These are phyloP conservation scores for Lysandra coridon DNA, from an alignment of 2,888 invertebrate genomes.

Conservation along the genomic window DNA sequence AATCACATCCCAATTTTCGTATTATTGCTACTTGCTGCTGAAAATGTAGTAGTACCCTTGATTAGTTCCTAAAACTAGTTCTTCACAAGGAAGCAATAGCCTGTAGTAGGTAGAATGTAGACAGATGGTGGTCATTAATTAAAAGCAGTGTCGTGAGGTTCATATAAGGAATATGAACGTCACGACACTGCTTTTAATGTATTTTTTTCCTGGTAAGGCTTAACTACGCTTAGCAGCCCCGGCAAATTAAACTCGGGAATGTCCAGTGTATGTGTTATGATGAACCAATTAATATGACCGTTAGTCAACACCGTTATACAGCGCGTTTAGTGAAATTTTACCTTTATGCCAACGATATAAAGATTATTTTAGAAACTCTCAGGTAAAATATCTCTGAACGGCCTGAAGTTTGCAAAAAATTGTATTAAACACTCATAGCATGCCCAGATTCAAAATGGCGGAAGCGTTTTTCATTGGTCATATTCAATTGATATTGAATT, in stretches of 20 bases:
- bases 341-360: not conserved
- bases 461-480: conserved; percentile 6
- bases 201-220: too few relatives aligned
- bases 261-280: conserved; percentile 31
- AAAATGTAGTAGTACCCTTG: too few relatives aligned
- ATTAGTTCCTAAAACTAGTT: too few relatives aligned
- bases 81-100: too few relatives aligned
- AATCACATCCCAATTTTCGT: not conserved
- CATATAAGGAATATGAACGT: too few relatives aligned
- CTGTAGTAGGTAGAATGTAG: too few relatives aligned
- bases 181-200: too few relatives aligned
- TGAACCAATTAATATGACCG: conserved; percentile 25
- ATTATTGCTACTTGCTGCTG: not conserved
- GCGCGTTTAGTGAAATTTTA: not conserved
- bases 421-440: conserved; percentile 11
- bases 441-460: conserved; percentile 16
- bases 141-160: too few relatives aligned
- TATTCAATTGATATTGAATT: not conserved
- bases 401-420: conserved; percentile 33
- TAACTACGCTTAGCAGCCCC: conserved; percentile 21
- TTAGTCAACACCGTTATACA: conserved; percentile 33
- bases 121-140: too few relatives aligned
- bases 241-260: not conserved
- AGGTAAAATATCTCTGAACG: not conserved
- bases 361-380: not conserved